A percentile compares a stretch with the other conserved stretches of the same genome.
phyloP scores from a whole-genome alignment of 2,797 vertebrate genomes.

The Epinephelus awoara region DNA sequence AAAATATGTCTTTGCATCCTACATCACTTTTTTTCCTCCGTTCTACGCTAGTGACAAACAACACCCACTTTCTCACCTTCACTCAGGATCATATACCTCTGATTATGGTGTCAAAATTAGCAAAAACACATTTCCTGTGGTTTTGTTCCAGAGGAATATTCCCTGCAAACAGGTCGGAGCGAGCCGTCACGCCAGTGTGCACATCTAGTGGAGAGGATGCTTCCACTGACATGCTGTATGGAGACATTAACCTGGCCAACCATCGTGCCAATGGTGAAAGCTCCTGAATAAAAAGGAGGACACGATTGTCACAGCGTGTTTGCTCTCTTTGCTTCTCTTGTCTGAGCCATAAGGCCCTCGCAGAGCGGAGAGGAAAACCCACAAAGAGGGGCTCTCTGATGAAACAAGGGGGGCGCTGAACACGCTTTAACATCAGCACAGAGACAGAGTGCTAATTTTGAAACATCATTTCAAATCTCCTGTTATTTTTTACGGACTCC shows the following conservation, averaged over 20 bases:
- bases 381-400: constrained; percentile 57
- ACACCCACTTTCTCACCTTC: constrained; percentile 39
- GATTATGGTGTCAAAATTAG: constrained; percentile 47
- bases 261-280: constrained; percentile 76
- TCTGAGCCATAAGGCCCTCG: constrained; percentile 74
- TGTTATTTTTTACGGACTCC: background rate
- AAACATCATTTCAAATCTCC: background rate
- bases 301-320: constrained; percentile 85
- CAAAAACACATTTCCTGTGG: constrained; percentile 43
- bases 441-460: constrained; percentile 13
- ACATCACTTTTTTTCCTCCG: background rate
- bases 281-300: constrained; percentile 82
- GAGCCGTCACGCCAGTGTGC: constrained; percentile 70
- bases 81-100: constrained; percentile 37
- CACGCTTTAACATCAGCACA: background rate
- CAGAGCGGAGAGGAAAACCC: constrained; percentile 49
- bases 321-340: constrained; percentile 76
- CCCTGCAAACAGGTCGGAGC: constrained; percentile 55
- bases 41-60: background rate
- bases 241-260: constrained; percentile 85
- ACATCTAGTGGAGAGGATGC: constrained; percentile 69
- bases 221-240: constrained; percentile 83
- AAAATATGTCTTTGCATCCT: constrained; percentile 12
- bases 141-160: constrained; percentile 52
- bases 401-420: constrained; percentile 41